phyloP scores from a whole-genome alignment of 2,113 vertebrate genomes.

The Chaetodon trifascialis region DNA sequence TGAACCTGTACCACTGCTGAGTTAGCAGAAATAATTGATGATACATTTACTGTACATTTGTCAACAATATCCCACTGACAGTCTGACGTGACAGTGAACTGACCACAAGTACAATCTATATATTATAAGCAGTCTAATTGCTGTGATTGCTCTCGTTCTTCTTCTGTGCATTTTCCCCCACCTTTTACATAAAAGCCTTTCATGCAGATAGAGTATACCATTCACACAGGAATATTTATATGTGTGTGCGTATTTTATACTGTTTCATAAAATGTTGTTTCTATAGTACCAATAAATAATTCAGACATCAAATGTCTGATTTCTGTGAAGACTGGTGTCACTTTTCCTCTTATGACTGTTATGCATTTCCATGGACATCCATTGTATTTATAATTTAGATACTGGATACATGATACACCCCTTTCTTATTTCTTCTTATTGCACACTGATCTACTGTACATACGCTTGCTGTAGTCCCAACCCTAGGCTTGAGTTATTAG shows the following conservation, averaged over 20 bases:
- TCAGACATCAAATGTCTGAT: background rate
- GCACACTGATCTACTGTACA: background rate
- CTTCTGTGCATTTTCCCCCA: background rate
- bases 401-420: too few relatives aligned
- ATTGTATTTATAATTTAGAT: background rate
- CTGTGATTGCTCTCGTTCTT: background rate
- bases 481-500: background rate
- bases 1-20: background rate
- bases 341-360: background rate
- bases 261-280: too few relatives aligned
- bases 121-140: background rate
- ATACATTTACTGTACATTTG: background rate
- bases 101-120: background rate
- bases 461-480: background rate
- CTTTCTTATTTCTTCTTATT: too few relatives aligned
- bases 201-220: background rate
- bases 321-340: background rate
- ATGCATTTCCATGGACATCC: background rate
- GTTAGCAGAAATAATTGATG: background rate
- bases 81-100: background rate
- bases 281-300: background rate
- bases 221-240: too few relatives aligned
- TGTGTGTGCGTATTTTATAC: too few relatives aligned
- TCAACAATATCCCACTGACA: background rate
- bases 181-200: background rate